Percentiles rank a stretch among this genome's conserved stretches.
Conservation (phyloP, 2,113 vertebrate genomes). For the Pelvicachromis taeniatus region DNA sequence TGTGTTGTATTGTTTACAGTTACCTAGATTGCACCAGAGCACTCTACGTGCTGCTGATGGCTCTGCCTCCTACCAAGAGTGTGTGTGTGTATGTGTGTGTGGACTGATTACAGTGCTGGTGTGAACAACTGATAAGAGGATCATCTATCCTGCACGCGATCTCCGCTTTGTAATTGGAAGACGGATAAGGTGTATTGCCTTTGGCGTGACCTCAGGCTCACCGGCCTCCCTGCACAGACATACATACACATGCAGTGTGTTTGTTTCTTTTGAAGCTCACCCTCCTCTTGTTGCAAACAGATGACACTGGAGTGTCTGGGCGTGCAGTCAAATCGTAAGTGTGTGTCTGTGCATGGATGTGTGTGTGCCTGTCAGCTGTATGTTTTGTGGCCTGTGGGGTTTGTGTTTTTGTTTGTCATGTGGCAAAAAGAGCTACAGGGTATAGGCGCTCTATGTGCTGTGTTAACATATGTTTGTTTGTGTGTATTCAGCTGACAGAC, state of each 20-base stretch:
- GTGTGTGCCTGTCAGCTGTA: slow-evolving; percentile 12
- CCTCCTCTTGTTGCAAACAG: neutral
- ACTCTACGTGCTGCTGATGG: neutral
- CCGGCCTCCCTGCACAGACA: neutral
- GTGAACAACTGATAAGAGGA: slow-evolving; percentile 39
- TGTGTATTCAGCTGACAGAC: slow-evolving; percentile 5
- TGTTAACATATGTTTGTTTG: slow-evolving; percentile 28
- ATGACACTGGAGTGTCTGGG: slow-evolving; percentile 21
- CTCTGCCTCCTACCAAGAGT: neutral
- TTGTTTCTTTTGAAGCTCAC: neutral
- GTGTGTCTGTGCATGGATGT: neutral
- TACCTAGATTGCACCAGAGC: neutral
- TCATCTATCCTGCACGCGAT: slow-evolving; percentile 17
- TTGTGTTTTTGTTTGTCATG: slow-evolving; percentile 34
- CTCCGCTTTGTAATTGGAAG: slow-evolving; percentile 30
- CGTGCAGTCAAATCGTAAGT: neutral
- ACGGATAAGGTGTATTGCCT: slow-evolving; percentile 7
- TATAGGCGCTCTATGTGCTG: neutral
- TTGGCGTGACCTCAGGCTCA: neutral
- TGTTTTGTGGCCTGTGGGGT: slow-evolving; percentile 25
- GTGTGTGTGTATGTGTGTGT: neutral
- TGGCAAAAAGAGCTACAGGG: neutral
- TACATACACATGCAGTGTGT: neutral
- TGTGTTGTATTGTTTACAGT: neutral
- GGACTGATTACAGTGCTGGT: slow-evolving; percentile 11